Evolutionary conservation across 2,888 invertebrate species (phyloP).

Genomic region (Gryllus longicercus): DNA sequence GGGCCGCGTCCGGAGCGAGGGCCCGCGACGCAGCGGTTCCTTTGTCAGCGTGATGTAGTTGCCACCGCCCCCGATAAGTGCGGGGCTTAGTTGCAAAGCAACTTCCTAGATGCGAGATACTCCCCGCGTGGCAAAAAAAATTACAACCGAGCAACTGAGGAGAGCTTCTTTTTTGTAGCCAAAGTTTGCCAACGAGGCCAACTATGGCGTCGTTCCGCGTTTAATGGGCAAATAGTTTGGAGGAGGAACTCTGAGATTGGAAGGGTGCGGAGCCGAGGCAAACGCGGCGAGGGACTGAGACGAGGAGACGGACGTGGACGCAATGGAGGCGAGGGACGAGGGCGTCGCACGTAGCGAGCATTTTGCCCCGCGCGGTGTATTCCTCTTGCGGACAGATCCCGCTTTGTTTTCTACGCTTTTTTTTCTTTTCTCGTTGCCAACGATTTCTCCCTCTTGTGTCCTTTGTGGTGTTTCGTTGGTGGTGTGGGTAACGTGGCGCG

Average conservation of each 20-base stretch:
- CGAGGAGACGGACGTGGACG: background rate
- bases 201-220: background rate
- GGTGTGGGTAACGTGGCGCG: too few species aligned
- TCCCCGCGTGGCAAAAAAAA: background rate
- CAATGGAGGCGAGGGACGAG: background rate
- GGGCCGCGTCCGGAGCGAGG: too few species aligned
- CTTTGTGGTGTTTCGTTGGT: too few species aligned
- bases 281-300: background rate
- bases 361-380: background rate
- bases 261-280: background rate
- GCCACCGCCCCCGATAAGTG: constrained; percentile 10
- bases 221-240: background rate
- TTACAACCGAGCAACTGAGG: background rate
- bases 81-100: background rate
- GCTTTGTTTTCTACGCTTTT: too few species aligned
- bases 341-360: background rate
- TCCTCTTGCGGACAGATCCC: background rate
- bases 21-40: background rate
- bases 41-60: constrained; percentile 3
- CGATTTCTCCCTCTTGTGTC: too few species aligned
- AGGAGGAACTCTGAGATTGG: background rate
- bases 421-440: too few species aligned
- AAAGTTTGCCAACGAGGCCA: background rate
- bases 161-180: background rate
- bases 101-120: background rate